Evolutionary conservation across 2,888 invertebrate genomes (phyloP).

Genomic region (Temnothorax rugatulus): DNA sequence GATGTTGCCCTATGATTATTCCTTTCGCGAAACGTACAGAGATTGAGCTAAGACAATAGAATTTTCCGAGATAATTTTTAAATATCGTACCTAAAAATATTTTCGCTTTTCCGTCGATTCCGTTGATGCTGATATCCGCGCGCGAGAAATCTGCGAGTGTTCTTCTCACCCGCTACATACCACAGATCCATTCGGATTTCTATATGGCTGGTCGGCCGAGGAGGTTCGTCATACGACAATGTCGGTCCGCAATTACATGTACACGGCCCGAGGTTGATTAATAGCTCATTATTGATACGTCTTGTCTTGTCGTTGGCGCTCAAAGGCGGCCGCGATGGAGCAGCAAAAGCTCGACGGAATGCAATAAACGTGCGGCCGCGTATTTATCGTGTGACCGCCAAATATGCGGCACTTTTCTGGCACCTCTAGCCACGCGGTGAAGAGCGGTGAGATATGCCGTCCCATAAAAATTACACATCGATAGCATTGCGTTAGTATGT

Average conservation of each 20-base stretch:
- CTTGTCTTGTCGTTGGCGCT: constrained; percentile 52
- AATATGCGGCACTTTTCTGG: constrained; percentile 39
- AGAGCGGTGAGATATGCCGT: background rate
- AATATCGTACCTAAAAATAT: background rate
- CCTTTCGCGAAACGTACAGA: background rate
- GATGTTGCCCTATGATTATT: background rate
- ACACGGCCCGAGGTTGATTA: constrained; percentile 58
- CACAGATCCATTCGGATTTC: constrained; percentile 36
- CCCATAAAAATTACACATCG: constrained; percentile 38
- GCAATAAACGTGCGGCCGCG: constrained; percentile 30
- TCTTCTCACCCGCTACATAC: constrained; percentile 48
- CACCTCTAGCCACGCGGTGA: background rate
- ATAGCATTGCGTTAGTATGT: constrained; percentile 27
- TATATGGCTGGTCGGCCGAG: constrained; percentile 17
- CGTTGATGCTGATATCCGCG: too few relatives aligned
- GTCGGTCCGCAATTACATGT: constrained; percentile 55
- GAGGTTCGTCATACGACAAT: constrained; percentile 49
- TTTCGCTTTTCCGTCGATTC: background rate
- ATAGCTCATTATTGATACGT: constrained; percentile 62
- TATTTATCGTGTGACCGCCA: constrained; percentile 27
- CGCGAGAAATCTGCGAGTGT: background rate
- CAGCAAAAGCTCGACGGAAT: constrained; percentile 35
- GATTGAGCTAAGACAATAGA: background rate
- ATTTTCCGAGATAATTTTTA: background rate
- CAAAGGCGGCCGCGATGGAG: constrained; percentile 50